Conservation (phyloP, 2,888 invertebrate genomes). For the Pasiphila rectangulata region DNA sequence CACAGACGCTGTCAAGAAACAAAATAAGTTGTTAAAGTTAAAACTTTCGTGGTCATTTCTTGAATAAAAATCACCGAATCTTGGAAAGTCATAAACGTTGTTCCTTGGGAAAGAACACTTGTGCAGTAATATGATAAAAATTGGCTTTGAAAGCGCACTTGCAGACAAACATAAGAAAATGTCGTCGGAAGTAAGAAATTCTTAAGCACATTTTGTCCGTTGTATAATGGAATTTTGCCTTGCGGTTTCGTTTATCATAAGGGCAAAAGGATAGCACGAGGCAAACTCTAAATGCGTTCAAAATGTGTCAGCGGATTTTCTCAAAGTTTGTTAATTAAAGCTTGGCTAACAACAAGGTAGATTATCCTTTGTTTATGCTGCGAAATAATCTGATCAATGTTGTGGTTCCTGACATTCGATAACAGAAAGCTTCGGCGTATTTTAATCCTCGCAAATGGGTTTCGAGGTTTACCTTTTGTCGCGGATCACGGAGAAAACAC, state of each 20-base stretch:
- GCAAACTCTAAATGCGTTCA: constrained; percentile 1
- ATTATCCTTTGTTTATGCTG: neutral
- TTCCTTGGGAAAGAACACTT: too few species aligned
- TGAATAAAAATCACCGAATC: too few species aligned
- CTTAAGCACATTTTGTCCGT: neutral
- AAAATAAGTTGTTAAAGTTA: too few species aligned
- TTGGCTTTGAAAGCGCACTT: too few species aligned
- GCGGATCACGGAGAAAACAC: neutral
- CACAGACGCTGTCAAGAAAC: too few species aligned
- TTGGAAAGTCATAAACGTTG: too few species aligned
- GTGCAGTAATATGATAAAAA: too few species aligned
- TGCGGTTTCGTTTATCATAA: constrained; percentile 22
- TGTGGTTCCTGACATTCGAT: constrained; percentile 7
- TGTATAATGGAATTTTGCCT: too few species aligned
- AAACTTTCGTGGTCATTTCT: too few species aligned
- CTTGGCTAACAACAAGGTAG: neutral
- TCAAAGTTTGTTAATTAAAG: constrained; percentile 3
- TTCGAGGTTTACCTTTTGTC: constrained; percentile 7
- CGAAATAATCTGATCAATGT: constrained; percentile 8
- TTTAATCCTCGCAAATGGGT: constrained; percentile 7
- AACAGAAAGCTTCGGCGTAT: constrained; percentile 4
- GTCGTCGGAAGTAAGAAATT: too few species aligned
- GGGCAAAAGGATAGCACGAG: constrained; percentile 1
- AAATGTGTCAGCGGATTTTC: constrained; percentile 7
- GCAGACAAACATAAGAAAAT: too few species aligned